Evolutionary conservation across 2,113 vertebrate genomes (phyloP).

Genomic region (Myrmecobius fasciatus): DNA sequence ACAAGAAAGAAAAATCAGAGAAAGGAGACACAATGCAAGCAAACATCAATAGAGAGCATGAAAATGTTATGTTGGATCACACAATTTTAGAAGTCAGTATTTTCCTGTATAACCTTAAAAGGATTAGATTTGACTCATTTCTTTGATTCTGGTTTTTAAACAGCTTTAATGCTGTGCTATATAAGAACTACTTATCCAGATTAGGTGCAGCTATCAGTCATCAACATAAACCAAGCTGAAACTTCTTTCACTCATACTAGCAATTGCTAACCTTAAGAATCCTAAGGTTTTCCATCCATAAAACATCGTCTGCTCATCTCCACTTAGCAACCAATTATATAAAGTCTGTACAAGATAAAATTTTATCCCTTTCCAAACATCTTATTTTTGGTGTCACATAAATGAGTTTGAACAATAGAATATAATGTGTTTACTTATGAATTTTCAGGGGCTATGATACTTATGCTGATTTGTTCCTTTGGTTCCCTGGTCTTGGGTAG

Average conservation of each 20-base stretch:
- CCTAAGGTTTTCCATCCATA: not conserved
- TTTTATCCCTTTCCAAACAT: constrained; percentile 15
- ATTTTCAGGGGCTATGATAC: not conserved
- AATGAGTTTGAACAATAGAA: not conserved
- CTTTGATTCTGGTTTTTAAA: constrained; percentile 53
- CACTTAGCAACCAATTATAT: not conserved
- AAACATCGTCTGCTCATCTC: constrained; percentile 11
- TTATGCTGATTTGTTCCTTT: constrained; percentile 45
- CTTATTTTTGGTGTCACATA: not conserved
- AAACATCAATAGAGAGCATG: no score
- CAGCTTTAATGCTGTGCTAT: not conserved
- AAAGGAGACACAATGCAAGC: no score
- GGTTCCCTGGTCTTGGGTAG: constrained; percentile 6
- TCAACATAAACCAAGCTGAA: not conserved
- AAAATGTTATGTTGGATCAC: no score
- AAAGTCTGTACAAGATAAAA: not conserved
- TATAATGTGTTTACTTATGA: not conserved
- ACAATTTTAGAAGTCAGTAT: not conserved
- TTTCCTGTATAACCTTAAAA: not conserved
- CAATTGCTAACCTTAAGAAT: not conserved
- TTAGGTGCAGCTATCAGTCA: not conserved
- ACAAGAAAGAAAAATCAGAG: no score
- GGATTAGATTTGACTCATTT: constrained; percentile 11
- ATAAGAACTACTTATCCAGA: not conserved
- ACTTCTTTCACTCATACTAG: not conserved